phyloP scores from a whole-genome alignment of 2,797 vertebrate species.

The Amblyraja radiata region DNA sequence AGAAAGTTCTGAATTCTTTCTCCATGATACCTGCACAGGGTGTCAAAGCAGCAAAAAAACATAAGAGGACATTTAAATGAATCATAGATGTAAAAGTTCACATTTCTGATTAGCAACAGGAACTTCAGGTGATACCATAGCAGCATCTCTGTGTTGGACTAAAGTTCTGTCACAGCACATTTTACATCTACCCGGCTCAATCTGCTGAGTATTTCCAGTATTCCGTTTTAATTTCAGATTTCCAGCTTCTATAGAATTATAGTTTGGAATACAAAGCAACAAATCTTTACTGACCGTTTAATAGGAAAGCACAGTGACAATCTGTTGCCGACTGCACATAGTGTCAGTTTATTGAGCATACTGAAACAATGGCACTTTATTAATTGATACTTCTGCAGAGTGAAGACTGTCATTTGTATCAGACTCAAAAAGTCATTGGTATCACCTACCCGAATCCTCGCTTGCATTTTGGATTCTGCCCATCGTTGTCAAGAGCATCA shows the following conservation, averaged over 20 bases:
- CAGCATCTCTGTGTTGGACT: neutral
- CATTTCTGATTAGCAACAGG: neutral
- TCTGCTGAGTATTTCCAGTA: no score
- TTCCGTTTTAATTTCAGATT: no score
- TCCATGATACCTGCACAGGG: slow-evolving; percentile 75
- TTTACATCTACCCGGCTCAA: neutral
- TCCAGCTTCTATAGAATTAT: no score
- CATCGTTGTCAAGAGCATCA: slow-evolving; percentile 80
- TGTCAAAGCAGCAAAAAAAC: neutral
- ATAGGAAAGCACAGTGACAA: neutral
- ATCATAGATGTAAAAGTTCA: neutral
- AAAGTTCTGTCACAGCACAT: neutral
- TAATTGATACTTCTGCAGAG: neutral
- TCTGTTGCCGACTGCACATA: neutral
- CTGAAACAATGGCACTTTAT: neutral
- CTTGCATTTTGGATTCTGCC: slow-evolving; percentile 86
- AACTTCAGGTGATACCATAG: neutral
- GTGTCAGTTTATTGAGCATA: neutral
- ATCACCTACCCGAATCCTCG: slow-evolving; percentile 84
- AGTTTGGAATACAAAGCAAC: no score
- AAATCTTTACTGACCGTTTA: no score
- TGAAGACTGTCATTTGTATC: neutral
- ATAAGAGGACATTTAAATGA: neutral
- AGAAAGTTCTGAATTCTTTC: slow-evolving; percentile 71
- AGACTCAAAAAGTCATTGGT: neutral